Evolutionary conservation across 2,797 vertebrate species (phyloP).

Genomic region (Pagetopsis macropterus): DNA sequence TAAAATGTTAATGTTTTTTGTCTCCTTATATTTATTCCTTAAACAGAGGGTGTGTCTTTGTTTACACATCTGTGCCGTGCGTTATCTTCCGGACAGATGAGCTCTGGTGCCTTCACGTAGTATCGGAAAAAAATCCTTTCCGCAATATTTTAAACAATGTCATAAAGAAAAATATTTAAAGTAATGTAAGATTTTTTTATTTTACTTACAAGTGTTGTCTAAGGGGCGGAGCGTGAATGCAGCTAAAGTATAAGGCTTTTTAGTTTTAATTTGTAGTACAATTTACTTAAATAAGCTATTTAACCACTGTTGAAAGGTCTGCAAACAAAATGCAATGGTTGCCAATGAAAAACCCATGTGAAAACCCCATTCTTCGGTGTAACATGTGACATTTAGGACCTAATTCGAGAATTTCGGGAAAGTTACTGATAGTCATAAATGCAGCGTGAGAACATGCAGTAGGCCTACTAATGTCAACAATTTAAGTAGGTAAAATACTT

Average conservation of each 20-base stretch:
- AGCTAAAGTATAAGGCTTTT: not conserved
- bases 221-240: too few species aligned
- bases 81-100: conserved; percentile 20
- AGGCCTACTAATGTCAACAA: not conserved
- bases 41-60: not conserved
- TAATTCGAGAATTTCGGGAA: not conserved
- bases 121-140: not conserved
- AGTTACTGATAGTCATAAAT: not conserved
- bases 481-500: too few species aligned
- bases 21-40: too few species aligned
- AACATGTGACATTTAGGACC: not conserved
- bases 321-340: not conserved
- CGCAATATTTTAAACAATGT: not conserved
- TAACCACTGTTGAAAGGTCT: not conserved
- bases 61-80: not conserved
- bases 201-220: not conserved
- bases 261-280: not conserved
- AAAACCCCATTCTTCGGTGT: not conserved
- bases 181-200: not conserved
- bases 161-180: not conserved
- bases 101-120: conserved; percentile 1
- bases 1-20: too few species aligned
- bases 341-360: not conserved
- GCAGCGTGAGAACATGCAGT: not conserved
- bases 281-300: not conserved